Evolutionary conservation across 2,888 invertebrate genomes (phyloP).

Genomic region (Tipula helvola): DNA sequence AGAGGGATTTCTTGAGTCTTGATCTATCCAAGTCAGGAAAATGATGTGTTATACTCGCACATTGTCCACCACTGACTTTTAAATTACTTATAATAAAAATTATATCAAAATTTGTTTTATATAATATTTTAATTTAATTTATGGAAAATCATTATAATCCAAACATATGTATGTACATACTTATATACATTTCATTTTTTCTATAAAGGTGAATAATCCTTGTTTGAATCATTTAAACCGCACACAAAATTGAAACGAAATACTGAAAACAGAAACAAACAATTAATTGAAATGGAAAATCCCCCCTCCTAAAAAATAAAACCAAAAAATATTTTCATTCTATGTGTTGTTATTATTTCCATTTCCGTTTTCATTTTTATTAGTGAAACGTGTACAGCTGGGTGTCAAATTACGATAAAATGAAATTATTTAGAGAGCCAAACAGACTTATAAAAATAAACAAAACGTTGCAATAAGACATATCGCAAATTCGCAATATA

Average conservation of each 20-base stretch:
- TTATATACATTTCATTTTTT: not conserved
- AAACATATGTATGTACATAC: not conserved
- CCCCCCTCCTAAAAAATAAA: not conserved
- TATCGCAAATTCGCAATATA: not conserved
- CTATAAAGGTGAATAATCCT: not conserved
- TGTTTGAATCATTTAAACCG: not conserved
- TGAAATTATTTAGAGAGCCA: not conserved
- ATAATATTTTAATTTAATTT: not conserved
- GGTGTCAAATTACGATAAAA: not conserved
- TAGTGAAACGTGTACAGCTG: not conserved
- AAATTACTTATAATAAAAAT: not conserved
- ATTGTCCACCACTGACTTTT: not conserved
- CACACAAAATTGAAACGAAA: not conserved
- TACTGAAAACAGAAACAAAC: not conserved
- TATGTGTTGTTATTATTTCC: not conserved
- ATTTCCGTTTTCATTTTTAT: not conserved
- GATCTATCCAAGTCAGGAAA: too few relatives aligned
- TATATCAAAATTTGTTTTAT: not conserved
- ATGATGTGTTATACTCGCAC: too few relatives aligned
- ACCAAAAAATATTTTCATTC: not conserved
- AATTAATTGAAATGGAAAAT: not conserved
- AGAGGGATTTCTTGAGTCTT: too few relatives aligned
- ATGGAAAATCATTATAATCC: not conserved
- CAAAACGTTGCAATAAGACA: not conserved
- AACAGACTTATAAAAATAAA: not conserved